Conservation (phyloP, 2,113 vertebrate genomes). For the Boulengeromyrus knoepffleri region DNA sequence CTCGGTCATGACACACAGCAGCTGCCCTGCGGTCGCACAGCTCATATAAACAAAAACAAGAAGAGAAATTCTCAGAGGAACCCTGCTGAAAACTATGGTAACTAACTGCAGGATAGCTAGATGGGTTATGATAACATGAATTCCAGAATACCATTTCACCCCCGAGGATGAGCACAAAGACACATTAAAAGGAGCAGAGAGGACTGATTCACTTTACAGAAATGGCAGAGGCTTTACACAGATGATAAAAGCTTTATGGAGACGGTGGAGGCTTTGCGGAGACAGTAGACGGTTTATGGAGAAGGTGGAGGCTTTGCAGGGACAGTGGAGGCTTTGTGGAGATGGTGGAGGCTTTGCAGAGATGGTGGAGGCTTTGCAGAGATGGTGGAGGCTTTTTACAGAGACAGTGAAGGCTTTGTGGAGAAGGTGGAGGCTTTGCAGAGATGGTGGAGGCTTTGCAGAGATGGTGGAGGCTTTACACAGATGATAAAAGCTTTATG, state of each 20-base stretch:
- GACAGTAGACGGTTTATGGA: background rate
- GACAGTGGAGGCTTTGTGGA: too few relatives aligned
- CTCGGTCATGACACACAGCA: background rate
- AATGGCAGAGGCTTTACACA: background rate
- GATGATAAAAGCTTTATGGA: background rate
- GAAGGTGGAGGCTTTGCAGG: too few relatives aligned
- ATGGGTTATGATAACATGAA: background rate
- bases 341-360: background rate
- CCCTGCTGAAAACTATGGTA: background rate
- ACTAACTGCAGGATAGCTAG: background rate
- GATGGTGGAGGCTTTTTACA: background rate
- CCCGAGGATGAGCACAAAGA: background rate
- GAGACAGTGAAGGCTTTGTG: background rate
- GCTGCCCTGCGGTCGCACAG: background rate
- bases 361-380: background rate
- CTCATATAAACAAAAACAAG: background rate
- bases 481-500: too few relatives aligned
- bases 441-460: background rate
- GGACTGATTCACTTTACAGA: background rate
- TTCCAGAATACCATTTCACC: background rate
- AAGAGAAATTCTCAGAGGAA: background rate
- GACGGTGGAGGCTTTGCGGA: background rate
- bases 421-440: accelerated
- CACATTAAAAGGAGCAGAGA: background rate
- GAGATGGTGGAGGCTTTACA: too few relatives aligned